Evolutionary conservation across 2,797 vertebrate species (phyloP).

Genomic region (Ctenopoma multispine): DNA sequence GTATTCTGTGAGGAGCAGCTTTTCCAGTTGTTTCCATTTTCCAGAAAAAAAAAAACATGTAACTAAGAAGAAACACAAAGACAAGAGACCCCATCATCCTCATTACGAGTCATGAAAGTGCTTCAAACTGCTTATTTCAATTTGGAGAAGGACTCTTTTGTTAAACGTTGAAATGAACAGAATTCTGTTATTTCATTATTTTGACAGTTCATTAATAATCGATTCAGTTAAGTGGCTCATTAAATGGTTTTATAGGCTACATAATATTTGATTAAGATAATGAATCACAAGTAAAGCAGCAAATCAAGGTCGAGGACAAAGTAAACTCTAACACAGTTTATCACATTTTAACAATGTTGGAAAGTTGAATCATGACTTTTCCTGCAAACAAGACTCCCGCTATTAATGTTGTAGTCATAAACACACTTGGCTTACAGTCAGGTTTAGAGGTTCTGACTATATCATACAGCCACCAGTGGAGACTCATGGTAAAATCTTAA

Average conservation of each 20-base stretch:
- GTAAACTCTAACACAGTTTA: background rate
- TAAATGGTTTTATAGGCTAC: background rate
- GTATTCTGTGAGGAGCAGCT: background rate
- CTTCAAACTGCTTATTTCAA: background rate
- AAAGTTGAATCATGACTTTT: slow-evolving; percentile 13
- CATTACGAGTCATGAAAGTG: background rate
- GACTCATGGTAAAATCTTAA: background rate
- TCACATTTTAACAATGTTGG: background rate
- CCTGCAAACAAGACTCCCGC: background rate
- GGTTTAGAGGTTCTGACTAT: background rate
- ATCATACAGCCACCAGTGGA: background rate
- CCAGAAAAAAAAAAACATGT: background rate
- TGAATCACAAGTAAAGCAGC: background rate
- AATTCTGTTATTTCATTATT: too few species aligned
- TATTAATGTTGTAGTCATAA: background rate
- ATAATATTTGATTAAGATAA: background rate
- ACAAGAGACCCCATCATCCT: background rate
- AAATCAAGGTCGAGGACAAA: background rate
- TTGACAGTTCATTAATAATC: background rate
- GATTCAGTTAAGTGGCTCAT: background rate
- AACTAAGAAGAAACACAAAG: background rate
- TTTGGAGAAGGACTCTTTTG: background rate
- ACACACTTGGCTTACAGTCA: background rate
- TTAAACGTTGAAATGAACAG: background rate
- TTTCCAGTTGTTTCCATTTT: slow-evolving; percentile 6